Conservation (phyloP, 2,888 invertebrate genomes). For the Dione juno region DNA sequence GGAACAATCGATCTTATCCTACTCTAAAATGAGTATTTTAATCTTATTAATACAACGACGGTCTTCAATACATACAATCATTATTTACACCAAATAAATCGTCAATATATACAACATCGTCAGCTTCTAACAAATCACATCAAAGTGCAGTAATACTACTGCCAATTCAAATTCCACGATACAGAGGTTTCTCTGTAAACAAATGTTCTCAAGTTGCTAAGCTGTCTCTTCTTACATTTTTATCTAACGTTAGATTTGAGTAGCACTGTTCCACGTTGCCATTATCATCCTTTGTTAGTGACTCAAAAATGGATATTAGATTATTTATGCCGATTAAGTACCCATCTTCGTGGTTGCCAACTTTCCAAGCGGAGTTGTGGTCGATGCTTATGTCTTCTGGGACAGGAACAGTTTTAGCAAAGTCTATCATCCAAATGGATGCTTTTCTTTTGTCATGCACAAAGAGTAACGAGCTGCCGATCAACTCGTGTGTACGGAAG, state of each 20-base stretch:
- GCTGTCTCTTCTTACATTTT: slow-evolving; percentile 69
- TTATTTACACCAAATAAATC: slow-evolving; percentile 71
- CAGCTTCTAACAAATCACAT: slow-evolving; percentile 43
- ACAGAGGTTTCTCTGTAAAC: slow-evolving; percentile 44
- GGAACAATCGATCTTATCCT: slow-evolving; percentile 25
- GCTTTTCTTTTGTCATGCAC: slow-evolving; percentile 95
- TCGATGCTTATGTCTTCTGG: slow-evolving; percentile 89
- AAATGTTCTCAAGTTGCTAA: slow-evolving; percentile 70
- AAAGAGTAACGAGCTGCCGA: slow-evolving; percentile 96
- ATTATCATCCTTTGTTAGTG: slow-evolving; percentile 80
- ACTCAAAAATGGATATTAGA: slow-evolving; percentile 92
- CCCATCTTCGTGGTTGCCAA: slow-evolving; percentile 98
- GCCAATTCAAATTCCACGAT: slow-evolving; percentile 38
- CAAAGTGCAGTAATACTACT: slow-evolving; percentile 19
- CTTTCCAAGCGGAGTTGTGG: slow-evolving; percentile 94
- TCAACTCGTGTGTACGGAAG: slow-evolving; percentile 96
- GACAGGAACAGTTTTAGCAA: slow-evolving; percentile 95
- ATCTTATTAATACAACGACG: slow-evolving; percentile 61
- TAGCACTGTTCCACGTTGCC: slow-evolving; percentile 72
- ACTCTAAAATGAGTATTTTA: slow-evolving; percentile 74
- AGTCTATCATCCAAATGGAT: slow-evolving; percentile 98
- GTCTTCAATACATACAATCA: slow-evolving; percentile 65
- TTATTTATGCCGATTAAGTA: slow-evolving; percentile 96
- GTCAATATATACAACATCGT: slow-evolving; percentile 49
- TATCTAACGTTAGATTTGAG: slow-evolving; percentile 64